Percentiles rank a stretch among this genome's conserved stretches.
Evolutionary conservation across 2,113 vertebrate genomes (phyloP).

Genomic region (Cottus gobio): DNA sequence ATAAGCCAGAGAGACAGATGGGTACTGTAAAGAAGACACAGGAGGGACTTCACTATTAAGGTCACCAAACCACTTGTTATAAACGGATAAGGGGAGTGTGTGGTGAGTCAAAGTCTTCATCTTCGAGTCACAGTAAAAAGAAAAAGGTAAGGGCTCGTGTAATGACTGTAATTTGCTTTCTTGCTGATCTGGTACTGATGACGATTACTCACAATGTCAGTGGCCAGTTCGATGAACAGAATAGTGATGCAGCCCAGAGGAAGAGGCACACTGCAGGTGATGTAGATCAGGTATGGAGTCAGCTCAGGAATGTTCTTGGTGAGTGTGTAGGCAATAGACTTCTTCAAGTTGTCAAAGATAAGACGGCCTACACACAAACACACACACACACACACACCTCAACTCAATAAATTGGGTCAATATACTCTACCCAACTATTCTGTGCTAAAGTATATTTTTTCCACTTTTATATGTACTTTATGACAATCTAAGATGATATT

Average conservation of each 20-base stretch:
- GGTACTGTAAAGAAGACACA: constrained; percentile 64
- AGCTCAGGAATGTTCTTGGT: constrained; percentile 92
- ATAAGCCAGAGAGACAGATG: constrained; percentile 90
- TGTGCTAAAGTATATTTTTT: not conserved
- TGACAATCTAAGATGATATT: not conserved
- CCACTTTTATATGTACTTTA: not conserved
- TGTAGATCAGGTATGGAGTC: constrained; percentile 90
- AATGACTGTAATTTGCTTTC: not conserved
- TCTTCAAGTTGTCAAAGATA: constrained; percentile 92
- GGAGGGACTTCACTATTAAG: not conserved
- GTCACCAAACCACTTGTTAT: not conserved
- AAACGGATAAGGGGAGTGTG: not conserved
- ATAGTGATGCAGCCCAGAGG: constrained; percentile 91
- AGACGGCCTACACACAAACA: constrained; percentile 80
- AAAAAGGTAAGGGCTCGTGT: not conserved
- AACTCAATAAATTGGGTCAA: not conserved
- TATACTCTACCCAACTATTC: not conserved
- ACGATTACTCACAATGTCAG: constrained; percentile 86
- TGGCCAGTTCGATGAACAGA: constrained; percentile 91
- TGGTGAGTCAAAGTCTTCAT: not conserved
- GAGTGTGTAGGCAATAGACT: constrained; percentile 89
- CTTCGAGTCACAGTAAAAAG: not conserved
- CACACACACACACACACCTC: constrained; percentile 8
- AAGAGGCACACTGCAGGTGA: constrained; percentile 89
- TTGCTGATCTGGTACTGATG: not conserved